These are phyloP conservation scores for Gymnosoma rotundatum DNA, from an alignment of 2,888 invertebrate genomes.

Conservation along the genomic window DNA sequence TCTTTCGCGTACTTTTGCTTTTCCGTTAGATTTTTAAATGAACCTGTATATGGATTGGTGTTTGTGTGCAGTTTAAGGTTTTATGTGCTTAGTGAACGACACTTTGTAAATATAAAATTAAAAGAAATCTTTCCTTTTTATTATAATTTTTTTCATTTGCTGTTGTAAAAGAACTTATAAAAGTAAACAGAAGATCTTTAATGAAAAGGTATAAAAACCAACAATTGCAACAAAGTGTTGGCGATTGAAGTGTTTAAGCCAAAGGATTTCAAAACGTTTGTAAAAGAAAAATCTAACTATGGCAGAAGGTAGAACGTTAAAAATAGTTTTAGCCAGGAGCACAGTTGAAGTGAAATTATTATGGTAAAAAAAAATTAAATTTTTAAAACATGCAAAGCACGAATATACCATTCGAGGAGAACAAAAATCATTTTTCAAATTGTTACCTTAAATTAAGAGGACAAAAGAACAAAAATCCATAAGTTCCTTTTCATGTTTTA, in stretches of 20 bases:
- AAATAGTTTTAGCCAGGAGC: conserved; percentile 31
- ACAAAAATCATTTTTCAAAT: conserved; percentile 17
- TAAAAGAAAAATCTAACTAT: conserved; percentile 36
- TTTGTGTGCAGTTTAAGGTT: conserved; percentile 17
- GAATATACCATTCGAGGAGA: conserved; percentile 9
- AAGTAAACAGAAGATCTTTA: conserved; percentile 52
- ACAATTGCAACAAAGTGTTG: conserved; percentile 59
- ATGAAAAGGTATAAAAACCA: conserved; percentile 22
- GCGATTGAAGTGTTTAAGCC: conserved; percentile 59
- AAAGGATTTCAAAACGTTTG: conserved; percentile 57
- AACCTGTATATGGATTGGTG: not conserved
- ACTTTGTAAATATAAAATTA: conserved; percentile 71
- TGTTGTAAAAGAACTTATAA: conserved; percentile 57
- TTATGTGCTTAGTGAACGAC: conserved; percentile 58
- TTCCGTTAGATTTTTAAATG: conserved; percentile 7
- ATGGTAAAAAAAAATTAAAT: conserved; percentile 27
- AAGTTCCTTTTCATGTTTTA: conserved; percentile 31
- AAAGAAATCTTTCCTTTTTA: conserved; percentile 64
- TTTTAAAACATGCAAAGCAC: conserved; percentile 34
- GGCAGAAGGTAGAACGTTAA: conserved; percentile 6
- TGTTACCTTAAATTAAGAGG: conserved; percentile 36
- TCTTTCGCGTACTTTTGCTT: not conserved
- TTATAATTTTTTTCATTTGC: not conserved
- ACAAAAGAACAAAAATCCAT: conserved; percentile 40
- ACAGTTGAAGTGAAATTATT: conserved; percentile 53